These are phyloP conservation scores for Leucania comma DNA, from an alignment of 2,888 invertebrate species.

Conservation along the genomic window DNA sequence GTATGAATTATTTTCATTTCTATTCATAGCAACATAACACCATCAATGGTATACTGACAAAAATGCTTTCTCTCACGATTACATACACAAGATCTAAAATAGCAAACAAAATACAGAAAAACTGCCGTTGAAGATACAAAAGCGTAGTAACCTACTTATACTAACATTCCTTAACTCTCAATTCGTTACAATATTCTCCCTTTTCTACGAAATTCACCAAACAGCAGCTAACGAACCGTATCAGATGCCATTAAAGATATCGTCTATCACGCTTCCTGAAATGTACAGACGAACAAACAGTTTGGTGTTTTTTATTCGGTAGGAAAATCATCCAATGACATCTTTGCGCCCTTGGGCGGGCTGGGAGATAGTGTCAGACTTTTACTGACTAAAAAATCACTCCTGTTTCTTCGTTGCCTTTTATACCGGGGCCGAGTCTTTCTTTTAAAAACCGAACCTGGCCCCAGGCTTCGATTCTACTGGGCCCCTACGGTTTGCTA, in stretches of 20 bases:
- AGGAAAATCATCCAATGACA: too few species aligned
- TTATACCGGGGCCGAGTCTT: too few species aligned
- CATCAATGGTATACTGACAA: not conserved
- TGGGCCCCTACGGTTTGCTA: too few species aligned
- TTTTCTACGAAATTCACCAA: constrained; percentile 17
- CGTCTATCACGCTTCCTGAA: constrained; percentile 40
- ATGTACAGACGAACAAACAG: not conserved
- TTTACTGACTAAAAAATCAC: too few species aligned
- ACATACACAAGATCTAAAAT: not conserved
- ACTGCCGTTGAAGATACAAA: not conserved
- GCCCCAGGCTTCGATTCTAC: too few species aligned
- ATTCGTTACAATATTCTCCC: constrained; percentile 18
- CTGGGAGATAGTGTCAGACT: too few species aligned
- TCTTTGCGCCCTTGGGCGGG: too few species aligned
- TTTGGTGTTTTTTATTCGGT: constrained; percentile 5
- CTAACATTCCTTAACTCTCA: constrained; percentile 7
- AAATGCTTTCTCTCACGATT: not conserved
- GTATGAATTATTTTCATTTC: not conserved
- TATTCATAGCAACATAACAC: not conserved
- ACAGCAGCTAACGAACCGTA: constrained; percentile 54
- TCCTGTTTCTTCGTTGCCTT: too few species aligned
- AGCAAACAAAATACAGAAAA: not conserved
- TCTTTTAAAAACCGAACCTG: too few species aligned
- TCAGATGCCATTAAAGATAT: constrained; percentile 56
- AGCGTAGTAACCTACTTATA: constrained; percentile 11